phyloP scores from a whole-genome alignment of 2,797 vertebrate species.

The Apogon hyalosoma region DNA sequence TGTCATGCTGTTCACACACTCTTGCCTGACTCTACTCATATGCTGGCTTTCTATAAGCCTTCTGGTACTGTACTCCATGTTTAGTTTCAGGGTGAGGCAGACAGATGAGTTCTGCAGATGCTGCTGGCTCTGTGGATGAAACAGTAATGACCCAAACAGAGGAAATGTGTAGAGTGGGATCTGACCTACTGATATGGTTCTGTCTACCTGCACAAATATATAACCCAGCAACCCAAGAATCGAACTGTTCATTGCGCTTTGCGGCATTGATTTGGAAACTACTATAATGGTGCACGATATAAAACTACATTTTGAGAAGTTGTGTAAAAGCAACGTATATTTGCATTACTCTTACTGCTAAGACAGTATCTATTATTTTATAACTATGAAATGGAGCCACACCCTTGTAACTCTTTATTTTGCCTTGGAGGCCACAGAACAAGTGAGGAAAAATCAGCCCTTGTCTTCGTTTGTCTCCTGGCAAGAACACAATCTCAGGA shows the following conservation, averaged over 20 bases:
- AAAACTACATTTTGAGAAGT: neutral
- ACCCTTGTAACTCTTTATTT: constrained; percentile 26
- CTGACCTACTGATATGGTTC: constrained; percentile 21
- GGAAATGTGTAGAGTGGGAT: constrained; percentile 11
- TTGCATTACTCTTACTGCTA: neutral
- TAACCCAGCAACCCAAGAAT: neutral
- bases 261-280: neutral
- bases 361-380: neutral
- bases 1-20: constrained; percentile 3
- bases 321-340: neutral
- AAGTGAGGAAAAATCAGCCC: constrained; percentile 47
- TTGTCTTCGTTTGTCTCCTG: constrained; percentile 37
- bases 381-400: constrained; percentile 28
- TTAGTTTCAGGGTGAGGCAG: constrained; percentile 42
- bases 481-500: constrained; percentile 47
- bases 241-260: neutral
- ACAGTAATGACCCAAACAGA: constrained; percentile 29
- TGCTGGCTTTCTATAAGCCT: constrained; percentile 13
- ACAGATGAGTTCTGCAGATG: constrained; percentile 62
- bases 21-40: constrained; percentile 18
- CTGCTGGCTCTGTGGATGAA: constrained; percentile 27
- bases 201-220: constrained; percentile 11
- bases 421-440: constrained; percentile 21
- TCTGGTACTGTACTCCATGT: constrained; percentile 35
- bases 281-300: too few relatives aligned